phyloP scores from a whole-genome alignment of 2,113 vertebrate genomes.

The Grammomys surdaster region DNA sequence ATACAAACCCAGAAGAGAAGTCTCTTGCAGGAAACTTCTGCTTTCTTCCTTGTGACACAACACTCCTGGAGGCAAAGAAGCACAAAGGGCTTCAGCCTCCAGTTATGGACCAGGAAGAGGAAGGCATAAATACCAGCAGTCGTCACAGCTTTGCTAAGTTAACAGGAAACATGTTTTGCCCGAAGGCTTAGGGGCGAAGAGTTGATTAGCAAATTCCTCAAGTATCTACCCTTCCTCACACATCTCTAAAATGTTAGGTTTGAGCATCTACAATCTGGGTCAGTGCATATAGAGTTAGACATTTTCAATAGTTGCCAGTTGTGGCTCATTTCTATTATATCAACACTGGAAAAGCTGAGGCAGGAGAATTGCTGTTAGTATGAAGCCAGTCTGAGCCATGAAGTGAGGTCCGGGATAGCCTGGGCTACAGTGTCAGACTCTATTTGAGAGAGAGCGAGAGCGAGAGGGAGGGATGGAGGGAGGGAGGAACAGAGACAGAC shows the following conservation, averaged over 20 bases:
- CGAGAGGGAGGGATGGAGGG: too few species aligned
- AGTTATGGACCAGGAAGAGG: conserved; percentile 18
- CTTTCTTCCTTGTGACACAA: conserved; percentile 59
- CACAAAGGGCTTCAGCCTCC: neutral
- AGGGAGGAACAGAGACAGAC: neutral
- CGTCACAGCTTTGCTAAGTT: neutral
- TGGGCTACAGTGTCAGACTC: neutral
- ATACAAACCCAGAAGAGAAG: conserved; percentile 64
- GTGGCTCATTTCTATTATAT: neutral
- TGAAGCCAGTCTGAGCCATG: neutral
- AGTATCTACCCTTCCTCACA: neutral
- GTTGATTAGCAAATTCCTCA: neutral
- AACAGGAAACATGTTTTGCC: neutral
- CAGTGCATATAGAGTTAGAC: conserved; percentile 30
- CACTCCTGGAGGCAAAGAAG: conserved; percentile 13
- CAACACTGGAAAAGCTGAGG: neutral
- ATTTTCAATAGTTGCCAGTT: neutral
- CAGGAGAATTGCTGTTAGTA: neutral
- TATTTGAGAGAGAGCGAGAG: too few species aligned
- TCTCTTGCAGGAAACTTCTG: conserved; percentile 57
- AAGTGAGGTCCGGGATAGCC: neutral
- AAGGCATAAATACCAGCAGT: neutral
- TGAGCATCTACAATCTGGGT: neutral
- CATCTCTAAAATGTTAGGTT: conserved; percentile 39
- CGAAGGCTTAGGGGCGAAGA: conserved; percentile 2